phyloP scores from a whole-genome alignment of 2,113 vertebrate species.

The Columbina picui region DNA sequence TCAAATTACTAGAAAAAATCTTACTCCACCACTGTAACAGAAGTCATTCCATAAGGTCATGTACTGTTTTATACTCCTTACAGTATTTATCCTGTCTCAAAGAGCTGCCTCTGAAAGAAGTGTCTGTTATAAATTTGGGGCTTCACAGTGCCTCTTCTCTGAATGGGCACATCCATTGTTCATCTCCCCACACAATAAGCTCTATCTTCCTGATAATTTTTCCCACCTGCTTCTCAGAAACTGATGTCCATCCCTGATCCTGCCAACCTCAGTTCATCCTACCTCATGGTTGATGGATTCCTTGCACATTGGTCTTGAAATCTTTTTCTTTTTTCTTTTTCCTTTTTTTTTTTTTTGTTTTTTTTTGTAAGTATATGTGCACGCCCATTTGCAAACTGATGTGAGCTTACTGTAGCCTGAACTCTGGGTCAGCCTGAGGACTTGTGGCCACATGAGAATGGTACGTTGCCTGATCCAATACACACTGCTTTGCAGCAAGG shows the following conservation, averaged over 20 bases:
- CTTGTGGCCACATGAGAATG: constrained; percentile 17
- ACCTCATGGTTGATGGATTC: neutral
- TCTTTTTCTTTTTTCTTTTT: neutral
- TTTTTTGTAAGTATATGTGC: neutral
- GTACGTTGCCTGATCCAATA: neutral
- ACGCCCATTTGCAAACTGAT: constrained; percentile 43
- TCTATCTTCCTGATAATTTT: neutral
- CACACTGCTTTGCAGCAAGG: constrained; percentile 38
- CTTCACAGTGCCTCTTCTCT: neutral
- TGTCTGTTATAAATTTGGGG: neutral
- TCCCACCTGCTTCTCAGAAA: neutral
- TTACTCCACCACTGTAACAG: neutral
- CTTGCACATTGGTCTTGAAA: constrained; percentile 40
- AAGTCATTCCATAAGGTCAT: neutral
- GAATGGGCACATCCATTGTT: neutral
- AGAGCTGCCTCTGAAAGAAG: neutral
- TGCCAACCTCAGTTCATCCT: neutral
- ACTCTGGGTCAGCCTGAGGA: constrained; percentile 40
- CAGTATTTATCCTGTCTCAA: neutral
- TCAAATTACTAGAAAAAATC: neutral
- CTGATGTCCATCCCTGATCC: neutral
- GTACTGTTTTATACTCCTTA: neutral
- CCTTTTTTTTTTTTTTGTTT: neutral
- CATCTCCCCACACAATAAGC: neutral
- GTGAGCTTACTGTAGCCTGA: constrained; percentile 53